Evolutionary conservation across 2,888 invertebrate species (phyloP), one percentile per base, ranked within the genome.

Genomic region (Diarsia dahlii): DNA sequence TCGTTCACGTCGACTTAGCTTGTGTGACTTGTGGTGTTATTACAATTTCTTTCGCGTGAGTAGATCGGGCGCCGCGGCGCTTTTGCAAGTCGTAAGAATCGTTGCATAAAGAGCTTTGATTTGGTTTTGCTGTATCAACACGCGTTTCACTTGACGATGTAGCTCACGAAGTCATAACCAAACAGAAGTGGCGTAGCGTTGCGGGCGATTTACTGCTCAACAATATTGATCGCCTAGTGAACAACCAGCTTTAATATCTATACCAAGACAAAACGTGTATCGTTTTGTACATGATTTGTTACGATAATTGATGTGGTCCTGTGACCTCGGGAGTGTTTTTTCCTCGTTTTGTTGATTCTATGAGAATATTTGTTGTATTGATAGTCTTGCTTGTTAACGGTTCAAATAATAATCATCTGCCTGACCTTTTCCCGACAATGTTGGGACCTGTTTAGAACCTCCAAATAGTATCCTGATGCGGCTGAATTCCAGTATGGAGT

Each of bases 281-380:
- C 73, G 74, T 78, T 84, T 84, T 79, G 74, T 81, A 77, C 86
- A 84, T 82, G 88, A 88, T 87, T 88, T 87, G 88, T 88, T 86
- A 84, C 88, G 52, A 86, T 88, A 87, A 87, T 87, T 87, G 84
- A 86, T 86, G 81, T 80, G 74, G 84, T 78, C 50, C 48, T 64
- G 63, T 67, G 79, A 79, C 85, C 84, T 85, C 79, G 72, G 64
- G 63, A 15, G 4, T 85, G 78, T 81, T 76, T 77, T 76, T 87
- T 84, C 80, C 78, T 78, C 62, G 46, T 85, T 71, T 72, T 75
- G 23, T 82, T 74, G 65, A 66, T 82, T 54, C 20, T 71, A 64
- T 48, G 34, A 56, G 46, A 72, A 71, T 74, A 28, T 65, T 8
- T 62, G 76, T 74, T 34, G 18, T 46, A 54, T 63, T 63, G 45